Conservation (phyloP, 2,797 vertebrate genomes). For the Zenarchopterus dispar region DNA sequence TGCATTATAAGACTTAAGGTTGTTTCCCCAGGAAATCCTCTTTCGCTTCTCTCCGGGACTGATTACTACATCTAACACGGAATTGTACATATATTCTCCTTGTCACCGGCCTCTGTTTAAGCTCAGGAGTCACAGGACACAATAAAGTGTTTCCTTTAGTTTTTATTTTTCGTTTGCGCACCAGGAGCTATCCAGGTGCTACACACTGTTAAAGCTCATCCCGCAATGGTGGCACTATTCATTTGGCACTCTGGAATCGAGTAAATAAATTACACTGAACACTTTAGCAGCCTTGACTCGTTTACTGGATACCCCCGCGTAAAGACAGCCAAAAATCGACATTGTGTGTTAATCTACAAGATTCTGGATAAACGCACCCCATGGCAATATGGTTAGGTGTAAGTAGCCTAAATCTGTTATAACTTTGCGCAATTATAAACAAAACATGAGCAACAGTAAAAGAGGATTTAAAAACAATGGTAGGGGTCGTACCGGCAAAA, state of each 20-base stretch:
- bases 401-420: too few species aligned
- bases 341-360: too few species aligned
- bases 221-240: slow-evolving; percentile 52
- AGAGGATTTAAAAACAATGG: too few species aligned
- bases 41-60: slow-evolving; percentile 6
- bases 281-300: slow-evolving; percentile 26
- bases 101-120: slow-evolving; percentile 4
- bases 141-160: slow-evolving; percentile 1
- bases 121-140: background rate
- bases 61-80: slow-evolving; percentile 19
- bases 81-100: too few species aligned
- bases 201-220: slow-evolving; percentile 27
- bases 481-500: too few species aligned
- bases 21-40: slow-evolving; percentile 19
- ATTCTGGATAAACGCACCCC: too few species aligned
- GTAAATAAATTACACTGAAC: slow-evolving; percentile 65
- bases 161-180: slow-evolving; percentile 23
- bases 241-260: slow-evolving; percentile 53
- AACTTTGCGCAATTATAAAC: too few species aligned
- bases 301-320: too few species aligned
- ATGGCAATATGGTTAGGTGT: too few species aligned
- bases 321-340: too few species aligned
- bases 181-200: slow-evolving; percentile 30
- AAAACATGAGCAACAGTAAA: too few species aligned
- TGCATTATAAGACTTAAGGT: background rate